Conservation (phyloP, 53 echinoderm and acorn worm species). For the Hippasteria phrygiana region DNA sequence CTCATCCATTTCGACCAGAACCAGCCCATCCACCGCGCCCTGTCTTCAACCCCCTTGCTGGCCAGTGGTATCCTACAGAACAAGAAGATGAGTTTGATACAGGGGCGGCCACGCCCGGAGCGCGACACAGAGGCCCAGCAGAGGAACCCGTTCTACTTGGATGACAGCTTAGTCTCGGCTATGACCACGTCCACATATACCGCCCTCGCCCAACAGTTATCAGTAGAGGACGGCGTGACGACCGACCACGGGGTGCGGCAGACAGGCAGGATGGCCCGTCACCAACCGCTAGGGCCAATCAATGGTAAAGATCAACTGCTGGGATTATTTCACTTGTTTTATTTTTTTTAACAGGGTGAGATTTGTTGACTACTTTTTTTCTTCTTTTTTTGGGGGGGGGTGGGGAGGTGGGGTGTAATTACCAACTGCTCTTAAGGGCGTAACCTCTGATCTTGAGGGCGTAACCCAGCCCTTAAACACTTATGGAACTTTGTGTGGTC, state of each 20-base stretch:
- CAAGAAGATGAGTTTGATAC: slow-evolving; percentile 80
- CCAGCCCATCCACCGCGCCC: slow-evolving; percentile 42
- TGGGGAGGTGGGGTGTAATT: no score
- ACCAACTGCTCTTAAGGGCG: no score
- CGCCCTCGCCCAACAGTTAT: slow-evolving; percentile 60
- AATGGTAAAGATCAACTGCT: slow-evolving; percentile 55
- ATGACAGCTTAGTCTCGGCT: slow-evolving; percentile 72
- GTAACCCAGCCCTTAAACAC: no score
- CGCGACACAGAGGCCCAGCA: slow-evolving; percentile 4
- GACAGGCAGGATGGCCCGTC: slow-evolving; percentile 56
- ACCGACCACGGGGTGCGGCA: slow-evolving; percentile 29
- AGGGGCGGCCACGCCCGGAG: slow-evolving; percentile 25
- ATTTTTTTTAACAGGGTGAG: no score
- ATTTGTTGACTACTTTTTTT: no score
- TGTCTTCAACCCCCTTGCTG: slow-evolving; percentile 77
- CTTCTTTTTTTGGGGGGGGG: no score
- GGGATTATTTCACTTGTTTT: neutral
- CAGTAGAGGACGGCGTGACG: slow-evolving; percentile 49
- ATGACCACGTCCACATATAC: slow-evolving; percentile 78
- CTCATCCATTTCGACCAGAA: slow-evolving; percentile 81
- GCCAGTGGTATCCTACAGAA: slow-evolving; percentile 90
- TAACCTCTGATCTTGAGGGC: no score
- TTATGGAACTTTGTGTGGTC: no score
- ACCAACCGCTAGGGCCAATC: slow-evolving; percentile 68
- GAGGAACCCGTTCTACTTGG: slow-evolving; percentile 74